phyloP scores from a whole-genome alignment of 2,888 invertebrate species.

The Lepas anatifera region DNA sequence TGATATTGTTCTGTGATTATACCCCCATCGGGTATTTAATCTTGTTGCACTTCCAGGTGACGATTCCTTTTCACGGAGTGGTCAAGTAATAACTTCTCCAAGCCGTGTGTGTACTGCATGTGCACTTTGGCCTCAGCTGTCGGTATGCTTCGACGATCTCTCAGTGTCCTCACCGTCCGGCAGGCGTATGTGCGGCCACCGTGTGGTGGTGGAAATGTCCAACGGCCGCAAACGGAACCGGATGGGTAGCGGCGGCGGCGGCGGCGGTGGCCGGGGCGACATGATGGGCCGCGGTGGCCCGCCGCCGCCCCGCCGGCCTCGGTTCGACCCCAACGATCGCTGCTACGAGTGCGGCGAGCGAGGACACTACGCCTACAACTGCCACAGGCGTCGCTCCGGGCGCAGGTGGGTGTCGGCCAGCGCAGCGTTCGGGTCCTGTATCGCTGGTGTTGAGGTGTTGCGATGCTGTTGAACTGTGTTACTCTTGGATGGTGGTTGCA shows the following conservation, averaged over 20 bases:
- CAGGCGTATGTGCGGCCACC: slow-evolving; percentile 58
- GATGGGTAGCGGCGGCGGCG: slow-evolving; percentile 33
- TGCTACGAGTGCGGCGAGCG: slow-evolving; percentile 90
- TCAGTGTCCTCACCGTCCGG: too few relatives aligned
- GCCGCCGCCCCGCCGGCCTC: slow-evolving; percentile 35
- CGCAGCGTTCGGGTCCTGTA: background rate
- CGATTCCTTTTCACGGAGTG: too few relatives aligned
- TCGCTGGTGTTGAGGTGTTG: background rate
- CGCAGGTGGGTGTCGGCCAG: slow-evolving; percentile 34
- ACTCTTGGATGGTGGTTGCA: too few relatives aligned
- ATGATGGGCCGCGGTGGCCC: slow-evolving; percentile 28
- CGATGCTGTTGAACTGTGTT: too few relatives aligned
- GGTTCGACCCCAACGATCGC: slow-evolving; percentile 67
- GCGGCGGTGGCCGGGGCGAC: slow-evolving; percentile 33
- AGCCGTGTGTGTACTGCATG: too few relatives aligned
- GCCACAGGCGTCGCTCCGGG: slow-evolving; percentile 50
- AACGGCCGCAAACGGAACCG: slow-evolving; percentile 50
- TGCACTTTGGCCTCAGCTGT: too few relatives aligned
- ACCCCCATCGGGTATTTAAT: too few relatives aligned
- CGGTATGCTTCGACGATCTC: too few relatives aligned
- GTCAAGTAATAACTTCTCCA: too few relatives aligned
- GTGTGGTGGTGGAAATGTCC: slow-evolving; percentile 83
- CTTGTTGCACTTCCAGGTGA: too few relatives aligned
- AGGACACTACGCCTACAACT: slow-evolving; percentile 87
- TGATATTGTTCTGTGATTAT: too few relatives aligned